A percentile compares a stretch with the other conserved stretches of the same genome.
Evolutionary conservation across 2,888 invertebrate species (phyloP).

Genomic region (Hirtodrosophila duncani): DNA sequence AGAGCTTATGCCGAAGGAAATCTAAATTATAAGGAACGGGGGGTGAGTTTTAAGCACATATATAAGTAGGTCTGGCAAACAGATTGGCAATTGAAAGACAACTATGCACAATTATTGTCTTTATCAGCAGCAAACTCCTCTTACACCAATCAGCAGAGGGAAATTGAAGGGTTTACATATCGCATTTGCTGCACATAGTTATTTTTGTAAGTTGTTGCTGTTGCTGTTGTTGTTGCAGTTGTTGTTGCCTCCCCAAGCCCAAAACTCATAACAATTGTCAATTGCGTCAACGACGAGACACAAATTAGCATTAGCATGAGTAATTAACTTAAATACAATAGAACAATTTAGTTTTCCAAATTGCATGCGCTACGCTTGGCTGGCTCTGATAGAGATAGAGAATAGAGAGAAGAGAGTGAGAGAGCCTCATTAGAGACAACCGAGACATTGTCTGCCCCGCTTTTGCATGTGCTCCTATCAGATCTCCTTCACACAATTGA

Average conservation of each 20-base stretch:
- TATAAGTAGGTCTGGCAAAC: no score
- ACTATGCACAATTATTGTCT: no score
- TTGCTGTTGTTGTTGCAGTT: slow-evolving; percentile 3
- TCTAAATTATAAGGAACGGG: no score
- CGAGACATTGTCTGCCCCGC: slow-evolving; percentile 16
- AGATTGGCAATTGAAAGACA: no score
- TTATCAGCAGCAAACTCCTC: no score
- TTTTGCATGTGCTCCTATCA: not conserved
- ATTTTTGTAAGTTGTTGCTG: not conserved
- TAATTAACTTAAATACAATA: slow-evolving; percentile 73
- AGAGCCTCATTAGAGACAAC: slow-evolving; percentile 23
- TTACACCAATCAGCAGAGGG: no score
- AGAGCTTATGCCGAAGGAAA: no score
- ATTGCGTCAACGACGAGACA: slow-evolving; percentile 12
- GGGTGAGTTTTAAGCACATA: no score
- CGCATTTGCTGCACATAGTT: no score
- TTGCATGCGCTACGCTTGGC: slow-evolving; percentile 42
- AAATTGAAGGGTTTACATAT: no score
- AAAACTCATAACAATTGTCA: slow-evolving; percentile 48
- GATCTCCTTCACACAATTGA: slow-evolving; percentile 47
- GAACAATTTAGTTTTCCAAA: slow-evolving; percentile 68
- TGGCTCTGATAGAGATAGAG: not conserved
- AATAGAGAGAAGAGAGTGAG: slow-evolving; percentile 16
- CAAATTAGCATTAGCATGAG: slow-evolving; percentile 70
- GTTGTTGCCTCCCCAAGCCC: no score